A percentile compares a stretch with the other conserved stretches of the same genome.
phyloP scores from a whole-genome alignment of 2,888 invertebrate species.

The Ophraella communa region DNA sequence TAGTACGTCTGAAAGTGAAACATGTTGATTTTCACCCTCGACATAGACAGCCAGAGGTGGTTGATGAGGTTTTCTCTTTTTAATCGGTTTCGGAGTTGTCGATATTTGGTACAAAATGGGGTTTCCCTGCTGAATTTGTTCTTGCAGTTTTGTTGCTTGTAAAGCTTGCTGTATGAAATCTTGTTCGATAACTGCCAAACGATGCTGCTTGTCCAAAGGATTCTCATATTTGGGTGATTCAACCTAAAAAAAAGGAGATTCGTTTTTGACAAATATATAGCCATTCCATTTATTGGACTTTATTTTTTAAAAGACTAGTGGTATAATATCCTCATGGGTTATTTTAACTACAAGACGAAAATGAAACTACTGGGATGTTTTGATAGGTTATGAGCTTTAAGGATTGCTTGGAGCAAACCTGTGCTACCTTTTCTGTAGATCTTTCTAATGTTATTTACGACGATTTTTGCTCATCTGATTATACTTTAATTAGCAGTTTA shows the following conservation, averaged over 20 bases:
- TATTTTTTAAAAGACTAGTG: too few species aligned
- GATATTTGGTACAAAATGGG: slow-evolving; percentile 56
- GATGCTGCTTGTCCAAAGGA: slow-evolving; percentile 47
- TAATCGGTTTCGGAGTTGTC: slow-evolving; percentile 60
- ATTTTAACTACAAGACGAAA: too few species aligned
- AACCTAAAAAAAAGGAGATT: slow-evolving; percentile 41
- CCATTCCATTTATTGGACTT: too few species aligned
- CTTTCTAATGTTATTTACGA: too few species aligned
- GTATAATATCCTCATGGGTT: too few species aligned
- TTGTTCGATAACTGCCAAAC: slow-evolving; percentile 55
- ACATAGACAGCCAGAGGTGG: slow-evolving; percentile 85
- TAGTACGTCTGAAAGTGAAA: slow-evolving; percentile 75
- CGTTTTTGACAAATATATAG: too few species aligned
- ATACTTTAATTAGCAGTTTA: too few species aligned
- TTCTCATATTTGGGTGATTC: slow-evolving; percentile 55
- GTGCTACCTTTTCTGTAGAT: too few species aligned
- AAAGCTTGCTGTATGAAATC: slow-evolving; percentile 59
- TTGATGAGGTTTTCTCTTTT: slow-evolving; percentile 78
- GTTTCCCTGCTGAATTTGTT: slow-evolving; percentile 51
- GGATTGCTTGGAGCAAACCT: too few species aligned
- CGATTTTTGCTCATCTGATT: too few species aligned
- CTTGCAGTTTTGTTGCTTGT: slow-evolving; percentile 56
- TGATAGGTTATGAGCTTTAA: too few species aligned
- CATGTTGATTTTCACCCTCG: slow-evolving; percentile 62
- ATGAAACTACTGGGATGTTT: too few species aligned